Evolutionary conservation across 2,888 invertebrate species (phyloP), one percentile per base, ranked within the genome.

Genomic region (Trichacis sp.): DNA sequence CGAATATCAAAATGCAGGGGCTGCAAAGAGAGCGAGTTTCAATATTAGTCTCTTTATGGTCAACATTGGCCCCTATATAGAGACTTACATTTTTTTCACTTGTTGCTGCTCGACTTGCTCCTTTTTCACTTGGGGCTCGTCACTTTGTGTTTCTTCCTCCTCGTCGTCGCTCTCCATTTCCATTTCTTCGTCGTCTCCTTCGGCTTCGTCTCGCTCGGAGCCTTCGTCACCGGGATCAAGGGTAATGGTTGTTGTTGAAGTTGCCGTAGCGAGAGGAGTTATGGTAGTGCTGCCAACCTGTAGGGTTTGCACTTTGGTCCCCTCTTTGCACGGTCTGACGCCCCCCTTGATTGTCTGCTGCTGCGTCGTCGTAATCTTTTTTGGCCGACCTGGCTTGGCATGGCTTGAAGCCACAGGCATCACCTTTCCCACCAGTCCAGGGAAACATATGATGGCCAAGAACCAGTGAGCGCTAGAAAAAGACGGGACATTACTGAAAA

Each of bases 361-460:
- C 8, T 52, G 14, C 49, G 73, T 71, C 33, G 8, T 6, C 5
- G 68, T 50, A 17, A 57, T 67, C 63, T 77, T 81, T 11, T 68
- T 73, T 6, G 58, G 20, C 14, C 65, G 88, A 63, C 88, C 88
- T n/a, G 2, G 11, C 72, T 87, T 87, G 67, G 87, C 87, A 11
- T 87, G 85, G 33, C 85, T 86, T 42, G 88, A 87, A 47, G 87
- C 81, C 66, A 88, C 87, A n/a, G 87, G 85, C 0, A 87, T 85
- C 64, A 88, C 86, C 76, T 91, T 90, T 51, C 92, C 91, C 50
- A 91, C 91, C 68, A 95, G 86, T 52, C 92, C 92, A 43, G 98
- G 97, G 84, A 92, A 98, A 84, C 98, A 98, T 56, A 99, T 94
- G 48, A 98, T 95, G 1, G 97, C 97, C 73, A 99, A 88, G 86